These are phyloP conservation scores for Dasypogon diadema DNA, from an alignment of 2,888 invertebrate genomes.

Conservation along the genomic window DNA sequence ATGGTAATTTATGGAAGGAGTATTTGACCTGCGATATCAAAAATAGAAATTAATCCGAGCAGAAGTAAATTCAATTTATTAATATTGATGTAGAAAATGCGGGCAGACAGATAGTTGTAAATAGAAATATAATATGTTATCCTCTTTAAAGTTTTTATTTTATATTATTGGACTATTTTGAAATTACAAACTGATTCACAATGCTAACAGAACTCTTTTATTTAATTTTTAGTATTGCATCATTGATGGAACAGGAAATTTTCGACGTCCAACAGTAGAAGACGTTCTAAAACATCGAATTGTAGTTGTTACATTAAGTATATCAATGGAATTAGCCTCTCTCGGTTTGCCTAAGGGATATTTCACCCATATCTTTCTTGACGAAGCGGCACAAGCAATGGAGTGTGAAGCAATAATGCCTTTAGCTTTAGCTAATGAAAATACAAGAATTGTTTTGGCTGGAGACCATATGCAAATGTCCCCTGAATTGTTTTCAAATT, in stretches of 20 bases:
- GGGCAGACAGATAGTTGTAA: too few species aligned
- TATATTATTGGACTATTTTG: too few species aligned
- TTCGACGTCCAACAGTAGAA: constrained; percentile 77
- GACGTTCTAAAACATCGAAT: constrained; percentile 79
- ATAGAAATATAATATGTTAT: too few species aligned
- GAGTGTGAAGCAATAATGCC: constrained; percentile 89
- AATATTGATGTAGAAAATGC: too few species aligned
- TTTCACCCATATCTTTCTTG: constrained; percentile 84
- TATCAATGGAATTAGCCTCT: constrained; percentile 80
- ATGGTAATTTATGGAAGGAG: too few species aligned
- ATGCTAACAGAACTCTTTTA: too few species aligned
- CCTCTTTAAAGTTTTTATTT: too few species aligned
- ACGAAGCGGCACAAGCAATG: constrained; percentile 89
- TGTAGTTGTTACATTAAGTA: constrained; percentile 83
- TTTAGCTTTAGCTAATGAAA: constrained; percentile 77
- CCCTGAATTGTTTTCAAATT: constrained; percentile 83
- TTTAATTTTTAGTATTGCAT: constrained; percentile 76
- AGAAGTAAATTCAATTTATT: too few species aligned
- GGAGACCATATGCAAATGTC: constrained; percentile 90
- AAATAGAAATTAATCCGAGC: too few species aligned
- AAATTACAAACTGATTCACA: too few species aligned
- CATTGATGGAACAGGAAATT: constrained; percentile 74
- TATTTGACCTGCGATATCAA: too few species aligned
- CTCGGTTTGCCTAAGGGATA: constrained; percentile 76
- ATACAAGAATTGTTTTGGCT: constrained; percentile 82